Evolutionary conservation across 2,113 vertebrate genomes (phyloP).

Genomic region (Hippolais icterina): DNA sequence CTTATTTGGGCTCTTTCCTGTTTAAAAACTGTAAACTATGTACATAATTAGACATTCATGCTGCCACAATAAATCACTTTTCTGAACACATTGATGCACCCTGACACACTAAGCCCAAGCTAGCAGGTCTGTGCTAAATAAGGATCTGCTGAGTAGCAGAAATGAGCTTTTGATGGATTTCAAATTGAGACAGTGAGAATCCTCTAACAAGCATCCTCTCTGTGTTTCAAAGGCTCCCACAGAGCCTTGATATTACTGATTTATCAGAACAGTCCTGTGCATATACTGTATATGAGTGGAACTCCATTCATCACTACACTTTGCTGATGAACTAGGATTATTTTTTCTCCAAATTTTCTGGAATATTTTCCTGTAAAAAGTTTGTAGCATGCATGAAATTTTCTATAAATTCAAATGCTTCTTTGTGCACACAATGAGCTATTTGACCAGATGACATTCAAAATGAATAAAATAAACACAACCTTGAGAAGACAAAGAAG

Average conservation of each 20-base stretch:
- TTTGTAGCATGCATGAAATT: neutral
- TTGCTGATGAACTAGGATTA: neutral
- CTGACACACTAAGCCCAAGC: constrained; percentile 59
- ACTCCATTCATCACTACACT: neutral
- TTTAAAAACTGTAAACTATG: constrained; percentile 59
- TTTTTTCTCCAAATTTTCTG: neutral
- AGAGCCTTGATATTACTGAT: constrained; percentile 11
- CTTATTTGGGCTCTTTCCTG: constrained; percentile 23
- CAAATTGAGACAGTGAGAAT: constrained; percentile 23
- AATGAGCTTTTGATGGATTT: constrained; percentile 67
- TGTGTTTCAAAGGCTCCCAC: constrained; percentile 23
- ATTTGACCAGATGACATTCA: neutral
- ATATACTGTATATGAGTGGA: neutral
- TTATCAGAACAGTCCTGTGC: neutral
- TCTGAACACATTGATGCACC: constrained; percentile 61
- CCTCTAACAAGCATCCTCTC: constrained; percentile 33
- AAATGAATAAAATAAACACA: neutral
- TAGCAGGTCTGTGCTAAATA: constrained; percentile 59
- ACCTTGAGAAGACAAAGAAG: neutral
- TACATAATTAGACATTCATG: constrained; percentile 64
- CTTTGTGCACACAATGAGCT: neutral
- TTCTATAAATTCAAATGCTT: neutral
- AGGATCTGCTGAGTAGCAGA: constrained; percentile 63
- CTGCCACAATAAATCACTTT: constrained; percentile 71
- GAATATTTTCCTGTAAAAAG: neutral